Base-by-base conservation (phyloP, 2,113 vertebrate genomes). In the Vicugna pacos region DNA sequence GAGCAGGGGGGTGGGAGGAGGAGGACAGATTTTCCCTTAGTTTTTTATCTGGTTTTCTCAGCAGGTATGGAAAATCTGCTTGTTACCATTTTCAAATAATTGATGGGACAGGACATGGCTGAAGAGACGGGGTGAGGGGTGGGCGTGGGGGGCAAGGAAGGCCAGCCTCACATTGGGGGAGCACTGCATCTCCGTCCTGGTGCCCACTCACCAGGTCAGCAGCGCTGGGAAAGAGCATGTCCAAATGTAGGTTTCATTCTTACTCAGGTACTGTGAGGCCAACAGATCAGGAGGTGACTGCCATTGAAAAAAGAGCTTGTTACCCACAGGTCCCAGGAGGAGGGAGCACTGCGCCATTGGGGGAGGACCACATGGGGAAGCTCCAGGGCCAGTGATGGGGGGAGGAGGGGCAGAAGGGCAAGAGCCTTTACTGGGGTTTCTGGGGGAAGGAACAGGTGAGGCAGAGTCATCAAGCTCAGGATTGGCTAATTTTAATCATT, bases 151-250 rank as follows among this genome's bases (percentile, higher is more conserved):
- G 35, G 2, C 48, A 6, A 32, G 26, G 38, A 48, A 26, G 38
- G 19, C 32, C 5, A 20, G 28, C 7, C 22, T 6, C 19, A 8
- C 17, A 0, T 14, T 15, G 26, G 8, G 12, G 42, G 62, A 12
- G 30, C 0, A 3, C n/a, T 26, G 9, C 6, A 1, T 19, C 38
- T 24, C 10, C 0, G 0, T 24, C 22, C 0, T 16, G 5, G n/a
- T 9, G 26, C 14, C 46, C 13, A 13, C 5, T 22, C n/a, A 12
- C 35, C 22, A 22, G 17, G 14, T 73, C 60, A 75, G 19, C 12
- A 26, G 16, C 52, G 24, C 7, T 0, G 26, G 50, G 32, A 72
- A 38, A 26, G 6, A 67, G 24, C 4, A 2, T 56, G 67, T 38
- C 58, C 5, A 28, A 20, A 19, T 7, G 15, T 13, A 46, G 32